These are phyloP conservation scores for Todiramphus saurophagus DNA, from an alignment of 2,113 vertebrate species.

Conservation along the genomic window DNA sequence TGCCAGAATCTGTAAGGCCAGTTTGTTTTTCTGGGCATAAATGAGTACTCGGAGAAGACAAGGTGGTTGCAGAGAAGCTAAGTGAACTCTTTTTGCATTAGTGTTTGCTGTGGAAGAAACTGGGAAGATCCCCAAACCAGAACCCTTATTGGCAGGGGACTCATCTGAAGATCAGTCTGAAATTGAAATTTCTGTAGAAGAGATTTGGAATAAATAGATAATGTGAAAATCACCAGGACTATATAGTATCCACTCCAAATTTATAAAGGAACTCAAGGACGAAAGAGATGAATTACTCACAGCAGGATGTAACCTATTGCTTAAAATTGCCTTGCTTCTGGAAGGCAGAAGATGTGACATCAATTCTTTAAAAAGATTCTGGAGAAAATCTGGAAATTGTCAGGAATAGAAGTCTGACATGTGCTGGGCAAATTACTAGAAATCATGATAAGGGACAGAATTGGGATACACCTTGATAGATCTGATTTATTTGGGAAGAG, in stretches of 20 bases:
- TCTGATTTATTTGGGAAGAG: neutral
- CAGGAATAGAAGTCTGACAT: neutral
- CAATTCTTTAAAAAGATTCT: neutral
- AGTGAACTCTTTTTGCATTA: neutral
- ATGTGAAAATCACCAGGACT: constrained; percentile 15
- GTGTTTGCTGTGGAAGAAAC: neutral
- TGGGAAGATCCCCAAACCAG: constrained; percentile 14
- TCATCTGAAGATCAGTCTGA: constrained; percentile 19
- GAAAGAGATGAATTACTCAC: constrained; percentile 28
- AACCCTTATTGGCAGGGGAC: neutral
- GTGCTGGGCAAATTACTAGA: neutral
- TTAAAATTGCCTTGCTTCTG: constrained; percentile 43
- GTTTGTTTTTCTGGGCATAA: neutral
- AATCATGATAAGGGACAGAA: neutral
- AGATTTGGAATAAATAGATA: constrained; percentile 34
- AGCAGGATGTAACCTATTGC: constrained; percentile 6
- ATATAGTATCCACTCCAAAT: neutral
- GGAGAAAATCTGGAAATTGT: neutral
- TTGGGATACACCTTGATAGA: neutral
- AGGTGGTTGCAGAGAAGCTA: neutral
- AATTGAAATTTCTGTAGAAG: constrained; percentile 20
- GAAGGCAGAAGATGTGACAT: neutral
- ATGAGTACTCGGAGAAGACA: constrained; percentile 10
- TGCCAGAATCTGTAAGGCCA: neutral
- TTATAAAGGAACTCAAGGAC: constrained; percentile 25